phyloP scores from a whole-genome alignment of 2,113 vertebrate species.

The Dendrocopos noguchii region DNA sequence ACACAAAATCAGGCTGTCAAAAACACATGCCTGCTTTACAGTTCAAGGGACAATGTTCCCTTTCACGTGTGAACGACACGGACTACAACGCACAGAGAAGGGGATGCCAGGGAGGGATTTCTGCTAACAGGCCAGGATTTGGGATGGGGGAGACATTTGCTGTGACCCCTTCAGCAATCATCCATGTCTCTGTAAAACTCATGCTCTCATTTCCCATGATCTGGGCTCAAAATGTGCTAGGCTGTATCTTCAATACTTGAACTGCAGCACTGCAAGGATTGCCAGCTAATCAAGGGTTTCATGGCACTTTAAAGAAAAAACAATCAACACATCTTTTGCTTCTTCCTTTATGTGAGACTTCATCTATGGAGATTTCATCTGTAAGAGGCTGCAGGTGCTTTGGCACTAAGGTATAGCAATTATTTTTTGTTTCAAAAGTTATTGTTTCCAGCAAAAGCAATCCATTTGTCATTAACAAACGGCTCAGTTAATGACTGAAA shows the following conservation, averaged over 20 bases:
- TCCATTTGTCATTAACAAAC: background rate
- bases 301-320: background rate
- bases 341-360: background rate
- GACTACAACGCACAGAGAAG: rapidly evolving
- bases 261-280: background rate
- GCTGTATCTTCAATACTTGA: background rate
- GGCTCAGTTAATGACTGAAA: conserved; percentile 9
- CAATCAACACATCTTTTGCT: background rate
- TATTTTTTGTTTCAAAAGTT: conserved; percentile 10
- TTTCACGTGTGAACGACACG: rapidly evolving
- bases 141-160: rapidly evolving
- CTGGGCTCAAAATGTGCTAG: background rate
- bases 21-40: background rate
- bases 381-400: background rate
- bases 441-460: conserved; percentile 2
- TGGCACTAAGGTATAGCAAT: background rate
- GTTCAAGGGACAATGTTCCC: background rate
- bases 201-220: background rate
- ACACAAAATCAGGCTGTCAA: background rate
- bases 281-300: background rate
- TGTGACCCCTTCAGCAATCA: background rate
- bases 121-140: background rate
- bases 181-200: rapidly evolving
- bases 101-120: background rate
- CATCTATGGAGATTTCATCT: background rate